A percentile compares a stretch with the other conserved stretches of the same genome.
phyloP scores from a whole-genome alignment of 2,888 invertebrate genomes.

The Timema podura region DNA sequence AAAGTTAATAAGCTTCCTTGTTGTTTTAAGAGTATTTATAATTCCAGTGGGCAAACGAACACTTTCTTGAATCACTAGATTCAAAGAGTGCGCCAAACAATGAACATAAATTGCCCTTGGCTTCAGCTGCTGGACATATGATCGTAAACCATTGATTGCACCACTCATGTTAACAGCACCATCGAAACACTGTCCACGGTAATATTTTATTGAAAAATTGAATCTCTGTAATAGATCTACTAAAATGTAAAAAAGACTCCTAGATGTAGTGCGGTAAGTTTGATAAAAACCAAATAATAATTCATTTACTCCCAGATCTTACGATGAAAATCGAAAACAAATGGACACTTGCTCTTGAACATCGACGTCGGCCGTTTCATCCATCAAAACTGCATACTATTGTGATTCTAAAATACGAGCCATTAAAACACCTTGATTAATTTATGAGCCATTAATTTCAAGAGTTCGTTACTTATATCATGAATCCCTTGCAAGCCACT shows the following conservation, averaged over 20 bases:
- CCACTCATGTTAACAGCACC: background rate
- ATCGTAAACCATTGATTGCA: background rate
- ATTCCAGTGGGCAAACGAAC: background rate
- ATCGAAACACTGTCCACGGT: background rate
- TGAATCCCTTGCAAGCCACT: background rate
- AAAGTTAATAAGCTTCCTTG: background rate
- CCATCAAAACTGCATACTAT: background rate
- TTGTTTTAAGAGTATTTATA: background rate
- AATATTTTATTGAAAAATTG: background rate
- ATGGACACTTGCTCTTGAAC: background rate
- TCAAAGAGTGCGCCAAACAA: background rate
- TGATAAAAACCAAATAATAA: too few relatives aligned
- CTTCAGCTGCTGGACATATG: background rate
- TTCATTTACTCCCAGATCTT: too few relatives aligned
- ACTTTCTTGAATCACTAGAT: background rate
- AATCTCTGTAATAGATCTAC: background rate
- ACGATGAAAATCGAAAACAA: slow-evolving; percentile 8
- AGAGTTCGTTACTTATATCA: background rate
- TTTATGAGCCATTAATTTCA: background rate
- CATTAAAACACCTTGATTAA: background rate
- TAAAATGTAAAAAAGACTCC: background rate
- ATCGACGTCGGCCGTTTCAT: background rate
- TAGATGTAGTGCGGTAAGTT: too few relatives aligned
- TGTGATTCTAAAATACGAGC: background rate
- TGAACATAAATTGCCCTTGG: background rate